Percentiles rank a stretch among this genome's conserved stretches.
These are phyloP conservation scores for Pseudolaguvia tuberculata DNA, from an alignment of 2,113 vertebrate species.

Conservation along the genomic window DNA sequence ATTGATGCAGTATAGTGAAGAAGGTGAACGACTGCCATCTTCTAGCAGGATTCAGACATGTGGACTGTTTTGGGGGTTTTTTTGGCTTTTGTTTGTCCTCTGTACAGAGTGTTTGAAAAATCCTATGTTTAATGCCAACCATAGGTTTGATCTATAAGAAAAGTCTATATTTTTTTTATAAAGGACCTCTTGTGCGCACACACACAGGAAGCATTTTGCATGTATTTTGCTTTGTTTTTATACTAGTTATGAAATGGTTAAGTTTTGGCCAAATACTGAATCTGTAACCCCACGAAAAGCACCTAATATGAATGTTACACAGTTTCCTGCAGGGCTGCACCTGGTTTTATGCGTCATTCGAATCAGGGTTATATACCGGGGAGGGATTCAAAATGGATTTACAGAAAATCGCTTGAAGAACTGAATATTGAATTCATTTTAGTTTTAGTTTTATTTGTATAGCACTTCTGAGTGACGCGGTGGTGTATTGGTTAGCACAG, in stretches of 20 bases:
- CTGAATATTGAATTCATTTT: no score
- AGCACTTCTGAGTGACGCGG: no score
- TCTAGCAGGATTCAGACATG: constrained; percentile 1
- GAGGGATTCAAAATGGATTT: neutral
- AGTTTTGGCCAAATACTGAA: constrained; percentile 5
- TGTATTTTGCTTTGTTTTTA: no score
- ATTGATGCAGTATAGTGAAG: constrained; percentile 45
- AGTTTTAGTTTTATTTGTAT: no score
- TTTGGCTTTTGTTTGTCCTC: neutral
- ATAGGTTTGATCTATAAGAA: no score
- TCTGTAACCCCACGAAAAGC: constrained; percentile 35
- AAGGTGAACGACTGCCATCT: constrained; percentile 33
- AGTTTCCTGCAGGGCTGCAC: constrained; percentile 2
- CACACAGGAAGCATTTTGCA: no score
- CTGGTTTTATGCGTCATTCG: neutral
- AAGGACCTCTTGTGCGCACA: no score
- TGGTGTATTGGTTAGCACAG: no score
- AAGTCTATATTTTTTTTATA: no score
- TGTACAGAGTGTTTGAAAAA: no score
- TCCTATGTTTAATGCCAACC: neutral
- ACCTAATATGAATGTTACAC: constrained; percentile 27
- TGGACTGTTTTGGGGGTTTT: constrained; percentile 3
- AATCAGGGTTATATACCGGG: neutral
- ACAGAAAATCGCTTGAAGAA: no score
- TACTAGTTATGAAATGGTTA: no score